phyloP scores from a whole-genome alignment of 2,888 invertebrate species.

The Sisyra terminalis region DNA sequence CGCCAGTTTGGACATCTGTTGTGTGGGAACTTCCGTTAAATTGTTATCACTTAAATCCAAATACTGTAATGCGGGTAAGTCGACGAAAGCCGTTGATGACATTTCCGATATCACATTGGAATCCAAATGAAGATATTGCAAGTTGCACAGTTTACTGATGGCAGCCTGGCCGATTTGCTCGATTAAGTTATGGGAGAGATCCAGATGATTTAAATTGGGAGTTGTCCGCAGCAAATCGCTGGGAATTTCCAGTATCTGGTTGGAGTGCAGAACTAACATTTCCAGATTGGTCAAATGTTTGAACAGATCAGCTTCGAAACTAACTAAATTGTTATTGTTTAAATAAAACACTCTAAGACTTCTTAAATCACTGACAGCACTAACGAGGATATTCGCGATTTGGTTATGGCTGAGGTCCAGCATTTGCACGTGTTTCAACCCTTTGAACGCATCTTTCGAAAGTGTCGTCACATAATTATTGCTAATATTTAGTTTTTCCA shows the following conservation, averaged over 20 bases:
- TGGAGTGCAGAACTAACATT: constrained; percentile 58
- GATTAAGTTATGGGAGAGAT: constrained; percentile 65
- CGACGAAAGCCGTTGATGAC: constrained; percentile 55
- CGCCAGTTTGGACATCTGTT: constrained; percentile 57
- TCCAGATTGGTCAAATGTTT: constrained; percentile 51
- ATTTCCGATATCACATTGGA: constrained; percentile 61
- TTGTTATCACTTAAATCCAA: constrained; percentile 71
- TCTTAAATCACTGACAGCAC: constrained; percentile 63
- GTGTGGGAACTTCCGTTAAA: constrained; percentile 59
- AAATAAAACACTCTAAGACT: constrained; percentile 57
- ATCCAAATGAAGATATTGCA: constrained; percentile 52
- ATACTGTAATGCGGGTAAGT: constrained; percentile 51
- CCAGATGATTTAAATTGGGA: constrained; percentile 50
- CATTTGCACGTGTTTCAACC: constrained; percentile 45
- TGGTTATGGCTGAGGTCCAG: constrained; percentile 65
- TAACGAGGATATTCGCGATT: constrained; percentile 52
- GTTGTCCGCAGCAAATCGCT: constrained; percentile 48
- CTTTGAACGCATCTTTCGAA: constrained; percentile 60
- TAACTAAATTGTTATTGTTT: constrained; percentile 57
- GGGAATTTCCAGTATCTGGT: constrained; percentile 63
- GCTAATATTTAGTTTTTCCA: constrained; percentile 62
- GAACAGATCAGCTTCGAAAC: constrained; percentile 53
- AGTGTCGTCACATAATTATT: constrained; percentile 54
- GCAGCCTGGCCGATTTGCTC: constrained; percentile 53
- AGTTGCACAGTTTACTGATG: constrained; percentile 52